Conservation (phyloP, 2,888 invertebrate genomes). For the Idaea biselata region DNA sequence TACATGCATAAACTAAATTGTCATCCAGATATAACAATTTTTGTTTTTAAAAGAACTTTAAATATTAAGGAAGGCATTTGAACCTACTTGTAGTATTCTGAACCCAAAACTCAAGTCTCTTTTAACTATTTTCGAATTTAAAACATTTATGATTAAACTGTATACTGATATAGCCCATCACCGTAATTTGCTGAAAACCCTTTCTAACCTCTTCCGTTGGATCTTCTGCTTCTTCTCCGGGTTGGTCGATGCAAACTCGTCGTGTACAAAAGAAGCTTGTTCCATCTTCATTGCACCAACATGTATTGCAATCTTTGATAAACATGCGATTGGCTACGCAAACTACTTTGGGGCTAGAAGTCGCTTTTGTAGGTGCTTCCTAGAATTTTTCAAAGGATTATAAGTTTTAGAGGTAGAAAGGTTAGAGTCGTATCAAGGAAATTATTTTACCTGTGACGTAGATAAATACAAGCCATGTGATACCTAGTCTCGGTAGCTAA, state of each 20-base stretch:
- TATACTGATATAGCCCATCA: not conserved
- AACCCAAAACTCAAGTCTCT: not conserved
- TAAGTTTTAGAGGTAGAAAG: not conserved
- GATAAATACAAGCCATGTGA: not conserved
- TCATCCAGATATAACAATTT: not conserved
- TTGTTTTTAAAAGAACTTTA: not conserved
- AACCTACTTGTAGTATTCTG: too few relatives aligned
- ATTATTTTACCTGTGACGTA: not conserved
- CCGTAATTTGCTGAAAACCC: not conserved
- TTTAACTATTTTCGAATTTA: not conserved
- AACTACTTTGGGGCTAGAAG: constrained; percentile 43
- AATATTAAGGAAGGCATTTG: constrained; percentile 8
- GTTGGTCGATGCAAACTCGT: constrained; percentile 58
- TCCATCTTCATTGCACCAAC: constrained; percentile 75
- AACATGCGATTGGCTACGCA: constrained; percentile 72
- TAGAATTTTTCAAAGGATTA: not conserved
- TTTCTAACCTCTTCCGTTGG: constrained; percentile 44
- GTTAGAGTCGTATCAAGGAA: not conserved
- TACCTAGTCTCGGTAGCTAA: not conserved
- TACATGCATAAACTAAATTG: not conserved
- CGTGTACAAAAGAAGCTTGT: constrained; percentile 74
- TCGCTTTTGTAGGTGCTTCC: constrained; percentile 25
- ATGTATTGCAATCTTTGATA: constrained; percentile 73
- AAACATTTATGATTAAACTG: not conserved
- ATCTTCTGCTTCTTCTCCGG: constrained; percentile 47